Evolutionary conservation across 2,797 vertebrate species (phyloP).

Genomic region (Fringilla coelebs): DNA sequence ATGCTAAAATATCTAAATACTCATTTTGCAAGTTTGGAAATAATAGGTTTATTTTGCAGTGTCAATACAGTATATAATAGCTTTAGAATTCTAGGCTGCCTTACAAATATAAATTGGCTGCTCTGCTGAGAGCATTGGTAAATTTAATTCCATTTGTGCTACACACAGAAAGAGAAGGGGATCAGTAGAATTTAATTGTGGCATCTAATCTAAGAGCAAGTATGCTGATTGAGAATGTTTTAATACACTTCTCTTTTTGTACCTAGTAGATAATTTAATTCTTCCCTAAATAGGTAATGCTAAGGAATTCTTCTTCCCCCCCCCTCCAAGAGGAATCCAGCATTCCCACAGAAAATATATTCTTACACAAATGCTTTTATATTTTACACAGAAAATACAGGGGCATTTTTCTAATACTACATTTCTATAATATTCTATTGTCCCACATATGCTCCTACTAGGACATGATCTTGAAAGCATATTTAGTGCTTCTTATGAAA

Average conservation of each 20-base stretch:
- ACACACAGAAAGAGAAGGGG: not conserved
- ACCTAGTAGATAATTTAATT: not conserved
- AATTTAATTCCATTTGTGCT: conserved; percentile 34
- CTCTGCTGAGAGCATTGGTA: not conserved
- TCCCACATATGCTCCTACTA: not conserved
- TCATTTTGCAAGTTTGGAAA: not conserved
- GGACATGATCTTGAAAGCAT: not conserved
- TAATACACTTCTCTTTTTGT: not conserved
- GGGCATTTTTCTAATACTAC: not conserved
- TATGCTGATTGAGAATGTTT: not conserved
- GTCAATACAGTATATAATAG: not conserved
- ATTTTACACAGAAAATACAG: not conserved
- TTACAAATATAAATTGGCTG: not conserved
- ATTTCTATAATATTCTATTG: not conserved
- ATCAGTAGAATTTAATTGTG: conserved; percentile 19
- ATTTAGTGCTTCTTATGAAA: conserved; percentile 22
- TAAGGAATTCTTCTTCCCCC: not conserved
- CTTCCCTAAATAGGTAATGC: not conserved
- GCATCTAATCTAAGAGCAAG: not conserved
- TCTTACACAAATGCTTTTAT: not conserved
- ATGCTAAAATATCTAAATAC: not conserved
- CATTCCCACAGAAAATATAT: not conserved
- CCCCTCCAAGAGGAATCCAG: not conserved
- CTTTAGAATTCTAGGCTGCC: conserved; percentile 7
- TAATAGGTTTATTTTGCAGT: not conserved